phyloP scores from a whole-genome alignment of 1,140 invertebrate species.

The Oedothorax gibbosus region DNA sequence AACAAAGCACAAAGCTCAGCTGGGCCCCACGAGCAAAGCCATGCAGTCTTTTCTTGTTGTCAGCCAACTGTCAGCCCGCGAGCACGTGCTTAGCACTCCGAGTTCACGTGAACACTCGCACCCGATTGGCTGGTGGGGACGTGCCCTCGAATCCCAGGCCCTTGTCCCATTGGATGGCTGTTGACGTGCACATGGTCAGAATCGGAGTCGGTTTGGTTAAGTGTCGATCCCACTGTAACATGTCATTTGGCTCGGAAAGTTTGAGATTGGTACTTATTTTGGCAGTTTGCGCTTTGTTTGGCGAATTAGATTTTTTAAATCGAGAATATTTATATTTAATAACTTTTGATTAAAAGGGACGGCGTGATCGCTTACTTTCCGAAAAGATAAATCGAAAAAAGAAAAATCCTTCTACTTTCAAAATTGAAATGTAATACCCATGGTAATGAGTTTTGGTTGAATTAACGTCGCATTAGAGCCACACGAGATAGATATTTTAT shows the following conservation, averaged over 20 bases:
- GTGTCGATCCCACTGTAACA: not conserved
- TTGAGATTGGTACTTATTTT: not conserved
- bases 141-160: slow-evolving; percentile 49
- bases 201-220: slow-evolving; percentile 33
- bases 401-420: too few species aligned
- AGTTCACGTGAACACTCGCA: slow-evolving; percentile 42
- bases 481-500: too few species aligned
- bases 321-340: too few species aligned
- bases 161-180: not conserved
- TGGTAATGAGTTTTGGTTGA: too few species aligned
- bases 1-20: slow-evolving; percentile 18
- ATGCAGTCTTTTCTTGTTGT: slow-evolving; percentile 49
- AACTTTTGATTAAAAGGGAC: too few species aligned
- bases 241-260: not conserved
- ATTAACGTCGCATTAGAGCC: too few species aligned
- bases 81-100: slow-evolving; percentile 49
- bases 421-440: too few species aligned
- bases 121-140: slow-evolving; percentile 36
- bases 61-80: slow-evolving; percentile 48
- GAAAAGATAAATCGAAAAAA: too few species aligned
- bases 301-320: too few species aligned
- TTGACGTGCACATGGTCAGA: slow-evolving; percentile 52
- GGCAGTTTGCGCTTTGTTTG: not conserved
- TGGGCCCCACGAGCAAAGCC: slow-evolving; percentile 36
- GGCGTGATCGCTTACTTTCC: too few species aligned